Base-by-base conservation (phyloP, 2,797 vertebrate genomes). In the Bufotes viridis region DNA sequence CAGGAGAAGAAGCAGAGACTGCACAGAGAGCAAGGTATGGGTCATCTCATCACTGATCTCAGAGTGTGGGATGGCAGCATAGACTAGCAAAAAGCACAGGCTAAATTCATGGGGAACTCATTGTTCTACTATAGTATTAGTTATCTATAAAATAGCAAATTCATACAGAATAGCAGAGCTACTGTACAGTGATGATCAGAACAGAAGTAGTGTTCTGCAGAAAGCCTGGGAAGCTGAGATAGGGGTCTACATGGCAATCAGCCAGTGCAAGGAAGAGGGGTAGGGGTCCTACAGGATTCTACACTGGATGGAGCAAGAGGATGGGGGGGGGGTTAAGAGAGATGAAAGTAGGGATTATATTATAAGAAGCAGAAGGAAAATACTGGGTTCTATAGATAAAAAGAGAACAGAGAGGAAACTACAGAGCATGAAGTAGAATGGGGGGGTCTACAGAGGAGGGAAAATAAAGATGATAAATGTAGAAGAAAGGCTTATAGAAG, bases 11-110 rank as follows among this genome's bases (percentile, higher is more conserved):
- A 63, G 22, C 57, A 57, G 18, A 51, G 82, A 15, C 82, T 84
- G 82, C 67, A 83, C 42, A 14, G 82, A 74, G 57, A 8, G 22
- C 29, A 84, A 84, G 82, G 82, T 84, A 84, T n/a, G 82, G 69
- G 75, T 8, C 55, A 55, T 2, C 22, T 8, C 55, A 55, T 2
- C 22, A 78, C 51, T 24, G 22, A 49, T 51, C 24, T 20, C 42
- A 10, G 69, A 34, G 2, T 17, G 69, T 12, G 42, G 13, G 81
- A 12, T 22, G 57, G 20, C 14, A n/a, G 18, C 13, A 24, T 49
- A 67, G 34, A 15, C 14, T 3, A 78, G 53, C 1, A 17, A 0
- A 26, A 1, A 55, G 3, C 15, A 29, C 55, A 58, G 14, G 14
- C 6, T 8, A 7, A 34, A 26, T 15, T 58, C 57, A n/a, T 42